Percentiles rank a stretch among this genome's conserved stretches.
Conservation (phyloP, 2,888 invertebrate species). For the Drosophila maculinotata region DNA sequence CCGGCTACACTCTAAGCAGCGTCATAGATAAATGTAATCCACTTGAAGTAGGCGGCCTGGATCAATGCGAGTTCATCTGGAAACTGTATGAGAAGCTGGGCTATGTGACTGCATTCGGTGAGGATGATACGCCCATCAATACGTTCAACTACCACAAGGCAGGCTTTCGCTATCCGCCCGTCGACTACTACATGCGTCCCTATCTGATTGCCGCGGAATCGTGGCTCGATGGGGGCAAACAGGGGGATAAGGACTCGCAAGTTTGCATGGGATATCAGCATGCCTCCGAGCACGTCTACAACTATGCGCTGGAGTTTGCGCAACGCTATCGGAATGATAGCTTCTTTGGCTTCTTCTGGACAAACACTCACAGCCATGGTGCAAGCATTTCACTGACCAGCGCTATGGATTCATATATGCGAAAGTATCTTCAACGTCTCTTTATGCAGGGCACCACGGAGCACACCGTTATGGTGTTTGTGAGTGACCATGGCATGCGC, state of each 20-base stretch:
- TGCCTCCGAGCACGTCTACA: slow-evolving; percentile 88
- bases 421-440: slow-evolving; percentile 87
- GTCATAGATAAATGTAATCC: slow-evolving; percentile 85
- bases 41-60: slow-evolving; percentile 86
- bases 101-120: slow-evolving; percentile 91
- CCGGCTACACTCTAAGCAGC: slow-evolving; percentile 87
- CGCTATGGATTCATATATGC: slow-evolving; percentile 87
- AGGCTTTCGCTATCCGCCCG: slow-evolving; percentile 90
- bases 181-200: slow-evolving; percentile 92
- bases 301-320: slow-evolving; percentile 88
- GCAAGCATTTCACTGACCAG: slow-evolving; percentile 84
- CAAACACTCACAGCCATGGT: slow-evolving; percentile 91
- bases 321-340: slow-evolving; percentile 87
- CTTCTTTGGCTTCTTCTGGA: slow-evolving; percentile 91
- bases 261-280: slow-evolving; percentile 87
- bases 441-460: slow-evolving; percentile 86
- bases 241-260: slow-evolving; percentile 77
- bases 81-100: slow-evolving; percentile 88
- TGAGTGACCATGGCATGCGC: slow-evolving; percentile 91
- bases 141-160: slow-evolving; percentile 90
- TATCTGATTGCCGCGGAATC: slow-evolving; percentile 89
- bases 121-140: slow-evolving; percentile 89
- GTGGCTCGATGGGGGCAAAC: slow-evolving; percentile 83
- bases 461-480: slow-evolving; percentile 87
- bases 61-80: slow-evolving; percentile 91